Percentiles rank a stretch among this genome's conserved stretches.
phyloP scores from a whole-genome alignment of 1,140 invertebrate genomes.

The Thaumetopoea pityocampa region DNA sequence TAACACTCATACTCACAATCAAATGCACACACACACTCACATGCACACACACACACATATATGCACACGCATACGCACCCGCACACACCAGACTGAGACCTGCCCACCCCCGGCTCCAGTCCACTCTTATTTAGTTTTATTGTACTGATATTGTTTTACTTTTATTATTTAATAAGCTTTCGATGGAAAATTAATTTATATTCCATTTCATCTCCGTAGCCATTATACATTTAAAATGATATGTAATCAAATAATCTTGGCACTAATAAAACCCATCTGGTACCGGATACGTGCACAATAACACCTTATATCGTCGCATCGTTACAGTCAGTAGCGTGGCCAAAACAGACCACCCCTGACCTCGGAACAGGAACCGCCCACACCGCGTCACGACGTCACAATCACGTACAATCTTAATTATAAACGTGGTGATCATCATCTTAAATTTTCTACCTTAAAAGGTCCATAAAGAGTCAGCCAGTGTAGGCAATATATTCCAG shows the following conservation, averaged over 20 bases:
- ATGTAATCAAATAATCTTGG: neutral
- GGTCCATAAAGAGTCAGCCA: constrained; percentile 72
- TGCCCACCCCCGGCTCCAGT: too few relatives aligned
- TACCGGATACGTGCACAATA: constrained; percentile 10
- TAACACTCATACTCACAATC: too few relatives aligned
- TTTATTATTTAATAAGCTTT: too few relatives aligned
- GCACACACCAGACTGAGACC: too few relatives aligned
- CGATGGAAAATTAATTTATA: too few relatives aligned
- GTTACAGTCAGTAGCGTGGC: constrained; percentile 28
- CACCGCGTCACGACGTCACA: constrained; percentile 59
- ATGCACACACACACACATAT: too few relatives aligned
- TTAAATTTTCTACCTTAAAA: constrained; percentile 73
- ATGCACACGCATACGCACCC: too few relatives aligned
- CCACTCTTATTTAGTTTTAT: too few relatives aligned
- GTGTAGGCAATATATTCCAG: constrained; percentile 72
- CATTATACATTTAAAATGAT: too few relatives aligned
- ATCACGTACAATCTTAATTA: constrained; percentile 70
- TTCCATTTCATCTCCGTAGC: too few relatives aligned
- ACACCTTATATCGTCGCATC: constrained; percentile 31
- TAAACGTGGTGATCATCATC: constrained; percentile 72
- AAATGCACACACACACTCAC: too few relatives aligned
- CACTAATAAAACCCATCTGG: constrained; percentile 2
- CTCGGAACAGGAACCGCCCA: constrained; percentile 70
- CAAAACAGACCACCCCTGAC: constrained; percentile 58
- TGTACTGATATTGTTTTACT: too few relatives aligned